phyloP scores from a whole-genome alignment of 1,140 invertebrate species.

The Solenopsis invicta region DNA sequence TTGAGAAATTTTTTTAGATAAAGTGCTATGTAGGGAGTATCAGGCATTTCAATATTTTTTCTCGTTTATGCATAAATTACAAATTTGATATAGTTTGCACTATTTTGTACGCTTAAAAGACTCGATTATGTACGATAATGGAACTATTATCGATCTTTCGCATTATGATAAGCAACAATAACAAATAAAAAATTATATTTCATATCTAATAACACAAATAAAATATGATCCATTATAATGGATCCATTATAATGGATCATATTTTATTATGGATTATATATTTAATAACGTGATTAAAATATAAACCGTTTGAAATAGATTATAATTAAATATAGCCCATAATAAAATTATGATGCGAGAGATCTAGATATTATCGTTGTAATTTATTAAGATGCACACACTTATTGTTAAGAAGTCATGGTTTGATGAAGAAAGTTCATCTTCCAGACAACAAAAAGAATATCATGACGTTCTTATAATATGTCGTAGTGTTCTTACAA shows the following conservation, averaged over 20 bases:
- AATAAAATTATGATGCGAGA: conserved; percentile 23
- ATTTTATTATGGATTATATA: too few species aligned
- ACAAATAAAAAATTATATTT: conserved; percentile 11
- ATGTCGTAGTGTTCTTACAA: background rate
- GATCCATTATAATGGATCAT: background rate
- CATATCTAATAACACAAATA: conserved; percentile 3
- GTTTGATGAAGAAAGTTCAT: background rate
- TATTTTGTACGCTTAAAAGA: background rate
- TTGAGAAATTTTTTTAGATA: too few species aligned
- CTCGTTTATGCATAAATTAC: background rate
- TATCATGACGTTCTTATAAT: background rate
- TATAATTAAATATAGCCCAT: conserved; percentile 17
- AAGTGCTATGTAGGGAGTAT: too few species aligned
- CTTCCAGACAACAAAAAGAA: background rate
- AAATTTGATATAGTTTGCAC: conserved; percentile 11
- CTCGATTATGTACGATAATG: background rate
- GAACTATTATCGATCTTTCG: conserved; percentile 18
- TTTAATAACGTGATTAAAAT: conserved; percentile 13
- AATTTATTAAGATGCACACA: conserved; percentile 25
- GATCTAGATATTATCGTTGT: background rate
- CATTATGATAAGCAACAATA: background rate
- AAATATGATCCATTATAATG: background rate
- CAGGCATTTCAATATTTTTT: conserved; percentile 14
- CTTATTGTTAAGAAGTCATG: background rate
- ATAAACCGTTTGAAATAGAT: background rate